phyloP scores from a whole-genome alignment of 2,113 vertebrate genomes.

The Hypanus sabinus region DNA sequence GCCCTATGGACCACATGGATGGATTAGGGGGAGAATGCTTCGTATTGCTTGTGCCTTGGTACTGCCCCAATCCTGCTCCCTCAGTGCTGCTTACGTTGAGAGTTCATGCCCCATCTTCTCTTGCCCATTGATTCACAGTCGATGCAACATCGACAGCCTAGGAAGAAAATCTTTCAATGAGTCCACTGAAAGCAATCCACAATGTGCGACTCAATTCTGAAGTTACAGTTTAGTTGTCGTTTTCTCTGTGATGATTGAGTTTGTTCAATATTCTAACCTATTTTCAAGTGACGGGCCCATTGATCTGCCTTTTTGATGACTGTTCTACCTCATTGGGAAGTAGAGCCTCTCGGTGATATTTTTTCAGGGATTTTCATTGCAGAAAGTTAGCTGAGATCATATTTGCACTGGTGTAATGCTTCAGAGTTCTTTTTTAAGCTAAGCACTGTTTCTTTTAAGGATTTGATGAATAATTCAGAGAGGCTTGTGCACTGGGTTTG shows the following conservation, averaged over 20 bases:
- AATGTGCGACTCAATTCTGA: background rate
- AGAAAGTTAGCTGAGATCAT: background rate
- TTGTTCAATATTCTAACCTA: background rate
- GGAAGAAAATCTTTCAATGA: background rate
- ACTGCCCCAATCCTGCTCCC: background rate
- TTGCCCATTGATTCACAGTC: background rate
- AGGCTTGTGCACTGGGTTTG: background rate
- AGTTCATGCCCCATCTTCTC: background rate
- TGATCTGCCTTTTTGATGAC: background rate
- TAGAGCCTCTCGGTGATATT: background rate
- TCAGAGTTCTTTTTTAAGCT: background rate
- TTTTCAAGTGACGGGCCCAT: background rate
- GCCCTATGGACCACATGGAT: background rate
- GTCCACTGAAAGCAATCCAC: background rate
- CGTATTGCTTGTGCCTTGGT: background rate
- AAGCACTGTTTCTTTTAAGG: background rate
- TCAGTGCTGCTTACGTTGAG: background rate
- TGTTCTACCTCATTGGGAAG: background rate
- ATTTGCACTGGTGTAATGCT: background rate
- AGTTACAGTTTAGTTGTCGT: background rate
- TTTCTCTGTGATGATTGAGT: background rate
- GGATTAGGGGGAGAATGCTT: background rate
- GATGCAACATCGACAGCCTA: background rate
- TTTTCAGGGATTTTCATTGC: background rate
- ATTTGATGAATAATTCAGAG: conserved; percentile 10